These are phyloP conservation scores for Ceratina calcarata DNA, from an alignment of 1,140 invertebrate genomes.

Conservation along the genomic window DNA sequence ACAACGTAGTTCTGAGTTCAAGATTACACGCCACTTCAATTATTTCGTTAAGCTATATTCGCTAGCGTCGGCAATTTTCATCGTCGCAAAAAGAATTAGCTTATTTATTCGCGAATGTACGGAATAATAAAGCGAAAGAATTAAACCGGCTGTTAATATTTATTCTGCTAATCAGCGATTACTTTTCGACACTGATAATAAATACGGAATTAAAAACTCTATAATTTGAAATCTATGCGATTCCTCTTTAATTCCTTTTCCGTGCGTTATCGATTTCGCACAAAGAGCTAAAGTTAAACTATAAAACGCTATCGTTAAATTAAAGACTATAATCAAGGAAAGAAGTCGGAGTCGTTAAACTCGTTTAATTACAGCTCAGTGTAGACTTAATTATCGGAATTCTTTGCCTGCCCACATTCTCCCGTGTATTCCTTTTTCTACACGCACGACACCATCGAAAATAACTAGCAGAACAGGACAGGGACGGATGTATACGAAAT, in stretches of 20 bases:
- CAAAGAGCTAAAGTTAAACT: constrained; percentile 2
- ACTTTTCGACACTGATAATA: neutral
- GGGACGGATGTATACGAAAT: neutral
- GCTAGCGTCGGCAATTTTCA: neutral
- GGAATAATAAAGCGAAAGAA: neutral
- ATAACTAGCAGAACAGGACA: neutral
- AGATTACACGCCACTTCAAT: constrained; percentile 2
- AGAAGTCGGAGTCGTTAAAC: constrained; percentile 26
- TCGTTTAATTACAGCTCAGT: constrained; percentile 35
- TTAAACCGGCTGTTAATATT: neutral
- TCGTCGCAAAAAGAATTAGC: neutral
- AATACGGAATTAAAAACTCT: too few species aligned
- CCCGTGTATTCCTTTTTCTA: neutral
- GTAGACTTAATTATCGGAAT: constrained; percentile 39
- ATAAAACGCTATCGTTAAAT: constrained; percentile 12
- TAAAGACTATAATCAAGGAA: constrained; percentile 17
- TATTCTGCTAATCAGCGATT: neutral
- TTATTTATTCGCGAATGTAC: neutral
- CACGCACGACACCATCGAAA: neutral
- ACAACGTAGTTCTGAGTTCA: neutral
- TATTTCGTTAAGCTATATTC: neutral
- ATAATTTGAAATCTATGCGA: neutral
- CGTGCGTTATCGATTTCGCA: neutral
- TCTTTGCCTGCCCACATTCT: constrained; percentile 7
- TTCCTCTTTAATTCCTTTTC: neutral